These are phyloP conservation scores for Heteromurus nitidus DNA, from an alignment of 2,888 invertebrate species.

Conservation along the genomic window DNA sequence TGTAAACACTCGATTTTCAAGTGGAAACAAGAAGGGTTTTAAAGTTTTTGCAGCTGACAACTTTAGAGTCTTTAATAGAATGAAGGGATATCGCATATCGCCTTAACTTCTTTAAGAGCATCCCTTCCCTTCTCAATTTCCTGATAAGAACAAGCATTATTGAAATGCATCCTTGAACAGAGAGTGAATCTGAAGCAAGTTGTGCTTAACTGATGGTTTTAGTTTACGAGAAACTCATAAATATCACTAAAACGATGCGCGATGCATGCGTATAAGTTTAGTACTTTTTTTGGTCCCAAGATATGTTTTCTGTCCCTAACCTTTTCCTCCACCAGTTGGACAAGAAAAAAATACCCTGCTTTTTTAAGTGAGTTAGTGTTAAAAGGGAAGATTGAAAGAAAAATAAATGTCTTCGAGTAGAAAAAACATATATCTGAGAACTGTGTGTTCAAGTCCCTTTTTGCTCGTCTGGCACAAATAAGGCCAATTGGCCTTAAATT, in stretches of 20 bases:
- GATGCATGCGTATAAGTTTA: neutral
- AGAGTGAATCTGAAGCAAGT: neutral
- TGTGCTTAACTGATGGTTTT: neutral
- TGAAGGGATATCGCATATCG: slow-evolving; percentile 10
- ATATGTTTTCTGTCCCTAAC: neutral
- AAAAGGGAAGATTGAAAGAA: slow-evolving; percentile 16
- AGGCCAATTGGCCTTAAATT: slow-evolving; percentile 58
- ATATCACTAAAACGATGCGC: slow-evolving; percentile 37
- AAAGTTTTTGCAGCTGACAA: slow-evolving; percentile 44
- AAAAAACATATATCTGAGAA: neutral
- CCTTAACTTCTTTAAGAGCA: slow-evolving; percentile 1
- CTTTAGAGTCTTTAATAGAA: too few species aligned
- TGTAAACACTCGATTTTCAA: neutral
- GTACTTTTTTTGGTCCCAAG: neutral
- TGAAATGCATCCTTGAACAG: slow-evolving; percentile 48
- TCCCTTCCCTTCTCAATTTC: slow-evolving; percentile 5
- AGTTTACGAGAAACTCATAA: slow-evolving; percentile 45
- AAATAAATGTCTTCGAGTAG: slow-evolving; percentile 3
- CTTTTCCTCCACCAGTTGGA: neutral
- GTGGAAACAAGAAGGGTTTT: slow-evolving; percentile 54
- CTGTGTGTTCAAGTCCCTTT: neutral
- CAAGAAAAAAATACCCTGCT: neutral
- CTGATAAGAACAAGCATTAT: slow-evolving; percentile 59
- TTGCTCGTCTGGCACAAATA: slow-evolving; percentile 31
- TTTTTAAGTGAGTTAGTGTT: slow-evolving; percentile 1